Base-by-base conservation (phyloP, 2,888 invertebrate genomes). In the Tiphia femorata region DNA sequence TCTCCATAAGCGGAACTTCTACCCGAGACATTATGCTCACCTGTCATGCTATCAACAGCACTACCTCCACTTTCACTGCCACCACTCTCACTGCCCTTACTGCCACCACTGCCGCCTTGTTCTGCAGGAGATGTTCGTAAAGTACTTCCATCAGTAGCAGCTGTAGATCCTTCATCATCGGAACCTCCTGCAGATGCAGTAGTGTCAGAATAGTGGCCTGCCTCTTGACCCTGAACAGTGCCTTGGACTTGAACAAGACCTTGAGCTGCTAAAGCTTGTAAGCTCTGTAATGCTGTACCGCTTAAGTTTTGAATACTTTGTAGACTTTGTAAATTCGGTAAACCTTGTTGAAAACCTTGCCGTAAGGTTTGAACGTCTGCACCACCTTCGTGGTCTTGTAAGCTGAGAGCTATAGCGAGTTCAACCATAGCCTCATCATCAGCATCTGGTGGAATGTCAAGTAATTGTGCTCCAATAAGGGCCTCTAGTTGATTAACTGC, bases 371-470 rank as follows among this genome's bases (percentile, higher is more conserved):
- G 85, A 20, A 86, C 81, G 58, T 87, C 87, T 0, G 72, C 73
- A 6, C 72, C 71, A 3, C 86, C 88, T 62, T 91, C 91, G 72
- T 93, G 92, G 70, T 93, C 93, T 78, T 97, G 96, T 21, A 98
- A 86, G 70, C 97, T 97, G 1, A 98, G 86, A 0, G 97, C 97
- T 63, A 98, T 97, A 1, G 97, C 98, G 63, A 98, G 87, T 83
- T 97, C 97, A 57, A 98, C 95, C 91, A 98, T 97, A 0, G 97
- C 93, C 83, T 97, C 97, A 82, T 98, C 97, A 78, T 97, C 97
- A 1, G 96, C 95, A 82, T 96, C 96, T n/a, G 95, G 92, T 10
- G 96, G 95, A 47, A 97, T 90, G 75, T 96, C 96, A 5, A 96
- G 85, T 20, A 96, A 83, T 0, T 92, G 93, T 46, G 93, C 94